Evolutionary conservation across 1,140 invertebrate species (phyloP).

Genomic region (Mamestra configurata): DNA sequence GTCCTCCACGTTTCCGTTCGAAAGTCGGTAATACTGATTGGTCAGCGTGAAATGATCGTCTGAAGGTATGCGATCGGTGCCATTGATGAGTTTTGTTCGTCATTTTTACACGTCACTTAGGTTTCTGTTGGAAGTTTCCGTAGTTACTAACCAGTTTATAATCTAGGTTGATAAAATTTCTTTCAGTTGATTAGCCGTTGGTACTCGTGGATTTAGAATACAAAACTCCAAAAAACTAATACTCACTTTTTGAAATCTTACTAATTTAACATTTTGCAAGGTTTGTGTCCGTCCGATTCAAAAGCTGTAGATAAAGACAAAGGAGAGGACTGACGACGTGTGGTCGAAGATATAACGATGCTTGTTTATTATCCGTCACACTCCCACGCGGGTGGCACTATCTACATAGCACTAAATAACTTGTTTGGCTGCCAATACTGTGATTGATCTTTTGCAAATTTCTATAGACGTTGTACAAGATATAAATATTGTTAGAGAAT

Average conservation of each 20-base stretch:
- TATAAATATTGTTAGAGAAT: neutral
- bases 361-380: constrained; percentile 3
- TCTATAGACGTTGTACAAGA: neutral
- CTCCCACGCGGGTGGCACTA: constrained; percentile 15
- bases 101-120: neutral
- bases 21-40: constrained; percentile 43
- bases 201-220: too few relatives aligned
- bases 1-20: constrained; percentile 42
- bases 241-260: neutral
- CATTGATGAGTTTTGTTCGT: constrained; percentile 5
- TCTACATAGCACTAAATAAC: constrained; percentile 13
- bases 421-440: neutral
- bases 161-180: too few relatives aligned
- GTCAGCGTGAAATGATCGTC: constrained; percentile 31
- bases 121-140: neutral
- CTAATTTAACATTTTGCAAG: too few relatives aligned
- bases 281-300: neutral
- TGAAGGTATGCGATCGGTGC: constrained; percentile 18
- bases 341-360: neutral
- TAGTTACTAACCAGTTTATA: neutral
- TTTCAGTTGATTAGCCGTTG: too few relatives aligned
- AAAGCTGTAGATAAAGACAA: neutral
- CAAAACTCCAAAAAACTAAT: too few relatives aligned
- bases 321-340: neutral
- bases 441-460: constrained; percentile 27